Percentiles rank a stretch among this genome's conserved stretches.
Conservation (phyloP, 2,797 vertebrate species). For the Gymnopithys bicolor region DNA sequence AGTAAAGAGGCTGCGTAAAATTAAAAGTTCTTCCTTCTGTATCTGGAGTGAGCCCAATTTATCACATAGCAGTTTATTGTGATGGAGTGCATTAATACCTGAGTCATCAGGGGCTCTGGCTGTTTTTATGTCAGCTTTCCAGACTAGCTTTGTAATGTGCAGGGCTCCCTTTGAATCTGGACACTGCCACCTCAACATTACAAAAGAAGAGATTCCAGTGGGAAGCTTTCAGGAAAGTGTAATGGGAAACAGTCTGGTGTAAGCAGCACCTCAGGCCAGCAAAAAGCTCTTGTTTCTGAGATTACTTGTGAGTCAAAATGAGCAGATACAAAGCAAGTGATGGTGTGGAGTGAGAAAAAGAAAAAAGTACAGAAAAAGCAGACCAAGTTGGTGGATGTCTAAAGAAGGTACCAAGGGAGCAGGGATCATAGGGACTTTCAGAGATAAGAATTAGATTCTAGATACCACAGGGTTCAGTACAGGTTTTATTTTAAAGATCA, state of each 20-base stretch:
- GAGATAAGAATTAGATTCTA: neutral
- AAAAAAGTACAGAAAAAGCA: neutral
- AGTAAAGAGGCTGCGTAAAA: neutral
- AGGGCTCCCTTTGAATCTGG: neutral
- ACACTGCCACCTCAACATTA: neutral
- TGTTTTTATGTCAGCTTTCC: conserved; percentile 11
- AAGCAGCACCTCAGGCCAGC: neutral
- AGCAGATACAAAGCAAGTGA: neutral
- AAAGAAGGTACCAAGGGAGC: neutral
- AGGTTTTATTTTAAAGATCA: neutral
- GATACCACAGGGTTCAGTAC: neutral
- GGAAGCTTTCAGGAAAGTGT: neutral
- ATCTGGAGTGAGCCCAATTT: neutral
- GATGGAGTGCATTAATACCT: conserved; percentile 2
- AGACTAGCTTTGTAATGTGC: neutral
- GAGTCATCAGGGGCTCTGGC: neutral
- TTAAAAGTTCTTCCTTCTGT: conserved; percentile 17
- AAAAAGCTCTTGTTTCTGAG: neutral
- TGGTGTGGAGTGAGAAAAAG: neutral
- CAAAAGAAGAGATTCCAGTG: neutral
- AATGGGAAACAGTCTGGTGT: neutral
- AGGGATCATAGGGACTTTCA: neutral
- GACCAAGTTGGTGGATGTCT: neutral
- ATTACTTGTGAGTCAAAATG: neutral
- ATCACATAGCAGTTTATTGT: neutral